Evolutionary conservation across 2,113 vertebrate species (phyloP), one percentile per base, ranked within the genome.

Genomic region (Seriola aureovittata): DNA sequence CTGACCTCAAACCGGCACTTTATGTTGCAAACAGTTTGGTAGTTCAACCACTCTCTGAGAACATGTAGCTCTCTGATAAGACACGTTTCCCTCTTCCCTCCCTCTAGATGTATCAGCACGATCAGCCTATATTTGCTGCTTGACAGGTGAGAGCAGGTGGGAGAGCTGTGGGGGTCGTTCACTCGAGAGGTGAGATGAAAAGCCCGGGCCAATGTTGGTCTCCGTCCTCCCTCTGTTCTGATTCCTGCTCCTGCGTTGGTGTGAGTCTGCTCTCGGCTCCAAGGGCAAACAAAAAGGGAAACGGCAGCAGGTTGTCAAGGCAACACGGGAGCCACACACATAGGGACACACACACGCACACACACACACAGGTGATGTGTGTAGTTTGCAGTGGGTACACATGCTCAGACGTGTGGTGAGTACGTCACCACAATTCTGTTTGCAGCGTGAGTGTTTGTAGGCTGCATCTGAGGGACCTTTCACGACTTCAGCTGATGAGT

Each of bases 261-360:
- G 90, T 72, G 79, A 85, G 81, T 82, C 88, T 25, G 38, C 84
- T 87, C 72, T 85, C 21, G 14, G 77, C 80, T 87, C 81, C 89
- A 86, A 91, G 89, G 91, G 80, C 89, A 88, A 90, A 81, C 79
- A 82, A 89, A 91, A 90, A 87, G 57, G 74, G 85, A 91, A 89
- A 91, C 68, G 19, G 80, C 62, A 86, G 85, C 70, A 63, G 73
- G 93, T 94, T 93, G 93, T 90, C 92, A 92, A 88, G 93, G 91
- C 80, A 94, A 94, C 93, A 75, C 36, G 4, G 71, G 73, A 79
- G 40, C 60, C 58, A 80, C 77, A 62, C 85, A 60, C 73, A 59
- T 21, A 54, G 40, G 25, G 16, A 44, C 23, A 44, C 65, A 55
- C 32, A 62, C 23, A 38, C 16, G 68, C 64, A 68, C 67, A 64